phyloP scores from a whole-genome alignment of 2,113 vertebrate species.

The Phrynosoma blainvillii region DNA sequence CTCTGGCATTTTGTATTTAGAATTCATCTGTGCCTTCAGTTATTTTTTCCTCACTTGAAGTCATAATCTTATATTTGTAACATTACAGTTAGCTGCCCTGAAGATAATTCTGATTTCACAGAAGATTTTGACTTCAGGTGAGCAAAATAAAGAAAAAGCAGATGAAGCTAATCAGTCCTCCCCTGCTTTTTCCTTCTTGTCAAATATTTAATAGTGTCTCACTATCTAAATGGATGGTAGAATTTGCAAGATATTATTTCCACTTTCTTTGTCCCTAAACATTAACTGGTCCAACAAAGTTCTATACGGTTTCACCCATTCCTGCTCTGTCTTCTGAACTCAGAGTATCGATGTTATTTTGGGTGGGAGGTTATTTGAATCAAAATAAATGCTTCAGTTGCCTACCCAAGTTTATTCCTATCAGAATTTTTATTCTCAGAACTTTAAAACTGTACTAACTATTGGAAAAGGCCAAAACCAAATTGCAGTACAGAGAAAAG shows the following conservation, averaged over 20 bases:
- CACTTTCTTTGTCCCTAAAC: neutral
- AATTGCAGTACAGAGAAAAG: neutral
- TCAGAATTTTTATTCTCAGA: neutral
- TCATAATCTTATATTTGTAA: constrained; percentile 18
- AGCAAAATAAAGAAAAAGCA: constrained; percentile 12
- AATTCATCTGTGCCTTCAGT: constrained; percentile 4
- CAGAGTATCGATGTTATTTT: neutral
- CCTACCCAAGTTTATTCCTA: neutral
- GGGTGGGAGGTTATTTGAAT: neutral
- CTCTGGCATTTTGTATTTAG: neutral
- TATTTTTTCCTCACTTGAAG: constrained; percentile 27
- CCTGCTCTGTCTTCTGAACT: neutral
- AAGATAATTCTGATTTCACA: constrained; percentile 7
- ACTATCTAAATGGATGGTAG: neutral
- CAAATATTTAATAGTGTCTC: neutral
- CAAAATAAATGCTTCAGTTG: neutral
- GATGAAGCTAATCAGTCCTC: neutral
- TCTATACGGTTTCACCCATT: neutral
- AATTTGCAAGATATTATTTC: neutral
- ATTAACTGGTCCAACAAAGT: neutral
- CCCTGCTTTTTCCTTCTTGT: neutral
- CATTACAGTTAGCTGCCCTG: neutral
- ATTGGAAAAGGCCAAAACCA: neutral
- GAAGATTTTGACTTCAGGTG: constrained; percentile 18
- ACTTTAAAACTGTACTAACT: neutral